Percentiles rank a stretch among this genome's conserved stretches.
phyloP scores from a whole-genome alignment of 2,113 vertebrate species.

The Pedetes capensis region DNA sequence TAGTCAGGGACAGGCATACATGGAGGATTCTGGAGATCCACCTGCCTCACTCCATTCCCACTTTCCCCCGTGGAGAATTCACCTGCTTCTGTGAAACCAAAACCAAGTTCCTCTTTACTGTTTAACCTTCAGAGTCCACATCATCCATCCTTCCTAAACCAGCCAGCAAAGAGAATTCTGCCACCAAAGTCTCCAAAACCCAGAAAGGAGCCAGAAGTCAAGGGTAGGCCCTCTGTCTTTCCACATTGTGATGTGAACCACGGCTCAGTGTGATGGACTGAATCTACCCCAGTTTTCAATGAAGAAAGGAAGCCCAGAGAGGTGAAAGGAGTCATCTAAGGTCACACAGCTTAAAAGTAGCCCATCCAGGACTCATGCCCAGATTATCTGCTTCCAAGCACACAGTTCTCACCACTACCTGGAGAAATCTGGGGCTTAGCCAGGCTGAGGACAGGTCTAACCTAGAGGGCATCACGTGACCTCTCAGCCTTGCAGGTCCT shows the following conservation, averaged over 20 bases:
- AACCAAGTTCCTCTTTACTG: not conserved
- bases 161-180: not conserved
- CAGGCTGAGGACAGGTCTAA: too few relatives aligned
- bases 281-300: not conserved
- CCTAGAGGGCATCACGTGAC: rapidly evolving
- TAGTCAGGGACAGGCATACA: not conserved
- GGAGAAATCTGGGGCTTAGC: not conserved
- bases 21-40: constrained; percentile 3
- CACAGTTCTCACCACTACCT: not conserved
- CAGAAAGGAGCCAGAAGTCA: not conserved
- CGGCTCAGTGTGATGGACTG: not conserved
- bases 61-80: not conserved
- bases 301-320: not conserved
- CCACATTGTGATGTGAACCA: not conserved
- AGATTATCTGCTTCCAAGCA: not conserved
- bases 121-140: not conserved
- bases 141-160: not conserved
- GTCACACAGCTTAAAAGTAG: not conserved
- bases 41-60: not conserved
- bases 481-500: not conserved
- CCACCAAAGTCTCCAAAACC: not conserved
- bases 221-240: not conserved
- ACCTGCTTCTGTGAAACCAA: not conserved
- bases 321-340: not conserved
- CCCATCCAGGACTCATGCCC: not conserved